Conservation (phyloP, 1,140 invertebrate genomes). For the Lepidurus packardi region DNA sequence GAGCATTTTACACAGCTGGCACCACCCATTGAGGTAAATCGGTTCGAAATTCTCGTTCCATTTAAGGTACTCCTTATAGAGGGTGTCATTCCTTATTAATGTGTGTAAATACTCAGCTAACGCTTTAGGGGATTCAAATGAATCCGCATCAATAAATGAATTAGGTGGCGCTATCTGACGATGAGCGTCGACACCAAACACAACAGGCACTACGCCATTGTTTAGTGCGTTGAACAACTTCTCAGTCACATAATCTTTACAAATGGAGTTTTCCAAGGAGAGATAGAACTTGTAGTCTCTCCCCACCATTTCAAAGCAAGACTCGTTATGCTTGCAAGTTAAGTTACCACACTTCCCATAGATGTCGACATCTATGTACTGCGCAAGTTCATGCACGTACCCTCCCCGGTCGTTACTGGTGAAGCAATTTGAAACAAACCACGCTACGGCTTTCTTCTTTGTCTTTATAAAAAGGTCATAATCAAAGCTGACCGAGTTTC, state of each 20-base stretch:
- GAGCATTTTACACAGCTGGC: neutral
- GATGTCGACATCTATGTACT: slow-evolving; percentile 39
- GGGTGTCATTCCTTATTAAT: slow-evolving; percentile 37
- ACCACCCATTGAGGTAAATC: neutral
- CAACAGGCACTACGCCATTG: slow-evolving; percentile 39
- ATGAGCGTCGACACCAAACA: slow-evolving; percentile 39
- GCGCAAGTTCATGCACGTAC: slow-evolving; percentile 46
- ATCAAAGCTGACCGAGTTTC: neutral
- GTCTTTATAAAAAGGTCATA: neutral
- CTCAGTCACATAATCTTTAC: slow-evolving; percentile 43
- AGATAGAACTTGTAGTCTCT: slow-evolving; percentile 35
- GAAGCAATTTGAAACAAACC: slow-evolving; percentile 51
- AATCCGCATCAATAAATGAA: slow-evolving; percentile 43
- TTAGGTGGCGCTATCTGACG: slow-evolving; percentile 40
- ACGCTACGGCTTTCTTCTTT: slow-evolving; percentile 40
- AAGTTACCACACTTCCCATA: slow-evolving; percentile 34
- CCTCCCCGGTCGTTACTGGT: slow-evolving; percentile 44
- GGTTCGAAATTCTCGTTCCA: slow-evolving; percentile 42
- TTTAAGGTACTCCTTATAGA: slow-evolving; percentile 44
- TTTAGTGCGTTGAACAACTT: slow-evolving; percentile 40
- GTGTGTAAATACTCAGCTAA: slow-evolving; percentile 40
- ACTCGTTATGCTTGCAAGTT: neutral
- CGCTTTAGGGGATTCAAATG: slow-evolving; percentile 33
- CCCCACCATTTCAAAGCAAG: slow-evolving; percentile 35
- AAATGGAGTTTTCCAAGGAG: slow-evolving; percentile 38